phyloP scores from a whole-genome alignment of 2,888 invertebrate genomes.

The Clitarchus hookeri region DNA sequence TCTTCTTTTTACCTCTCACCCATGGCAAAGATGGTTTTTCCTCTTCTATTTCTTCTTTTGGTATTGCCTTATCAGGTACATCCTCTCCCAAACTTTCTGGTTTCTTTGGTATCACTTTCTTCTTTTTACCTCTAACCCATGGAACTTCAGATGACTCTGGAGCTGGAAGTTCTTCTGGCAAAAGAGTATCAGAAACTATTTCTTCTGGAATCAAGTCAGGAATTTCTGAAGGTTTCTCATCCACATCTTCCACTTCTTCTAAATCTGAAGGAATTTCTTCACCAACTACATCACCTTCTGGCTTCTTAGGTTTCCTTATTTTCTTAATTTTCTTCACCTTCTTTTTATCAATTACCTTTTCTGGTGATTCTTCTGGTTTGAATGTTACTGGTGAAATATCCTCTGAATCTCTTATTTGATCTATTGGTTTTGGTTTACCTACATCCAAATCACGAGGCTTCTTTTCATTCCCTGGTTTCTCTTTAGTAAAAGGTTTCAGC shows the following conservation, averaged over 20 bases:
- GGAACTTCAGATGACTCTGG: not conserved
- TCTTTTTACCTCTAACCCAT: not conserved
- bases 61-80: conserved; percentile 48
- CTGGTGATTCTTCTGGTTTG: too few relatives aligned
- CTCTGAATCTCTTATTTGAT: too few relatives aligned
- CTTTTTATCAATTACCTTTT: too few relatives aligned
- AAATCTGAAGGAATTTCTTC: conserved; percentile 37
- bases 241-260: conserved; percentile 36
- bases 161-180: not conserved
- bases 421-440: too few relatives aligned
- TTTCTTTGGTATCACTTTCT: not conserved
- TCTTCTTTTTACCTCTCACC: not conserved
- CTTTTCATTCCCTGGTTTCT: too few relatives aligned
- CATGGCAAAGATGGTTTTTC: not conserved
- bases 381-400: too few relatives aligned
- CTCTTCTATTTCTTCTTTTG: conserved; percentile 40
- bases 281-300: conserved; percentile 30
- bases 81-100: not conserved
- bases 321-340: conserved; percentile 29
- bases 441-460: too few relatives aligned
- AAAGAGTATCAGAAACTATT: not conserved
- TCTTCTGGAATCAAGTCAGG: not conserved
- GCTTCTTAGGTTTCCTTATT: conserved; percentile 26
- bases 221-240: conserved; percentile 33
- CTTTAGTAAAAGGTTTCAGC: too few relatives aligned